A percentile compares a stretch with the other conserved stretches of the same genome.
These are phyloP conservation scores for Tympanoctomys barrerae DNA, from an alignment of 2,797 vertebrate species.

Conservation along the genomic window DNA sequence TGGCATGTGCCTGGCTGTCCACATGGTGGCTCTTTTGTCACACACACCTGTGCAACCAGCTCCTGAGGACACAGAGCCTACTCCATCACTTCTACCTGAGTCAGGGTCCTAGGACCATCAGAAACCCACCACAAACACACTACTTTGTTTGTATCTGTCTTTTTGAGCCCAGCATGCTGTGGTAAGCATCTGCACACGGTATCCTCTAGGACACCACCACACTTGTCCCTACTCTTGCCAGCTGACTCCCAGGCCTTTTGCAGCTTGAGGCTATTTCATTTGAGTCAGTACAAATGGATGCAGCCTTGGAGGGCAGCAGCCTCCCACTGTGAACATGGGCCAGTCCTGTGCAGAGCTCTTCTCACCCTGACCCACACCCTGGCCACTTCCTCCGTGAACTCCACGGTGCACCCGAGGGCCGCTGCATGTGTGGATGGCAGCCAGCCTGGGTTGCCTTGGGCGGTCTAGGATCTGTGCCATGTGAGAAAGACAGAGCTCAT, in stretches of 20 bases:
- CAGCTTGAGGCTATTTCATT: background rate
- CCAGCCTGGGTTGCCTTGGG: background rate
- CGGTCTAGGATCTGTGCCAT: no score
- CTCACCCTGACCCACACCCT: background rate
- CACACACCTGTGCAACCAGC: background rate
- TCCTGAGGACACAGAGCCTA: background rate
- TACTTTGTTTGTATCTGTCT: background rate
- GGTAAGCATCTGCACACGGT: background rate
- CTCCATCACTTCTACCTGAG: rapidly evolving
- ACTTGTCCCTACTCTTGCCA: background rate
- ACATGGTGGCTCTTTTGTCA: background rate
- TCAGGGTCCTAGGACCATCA: background rate
- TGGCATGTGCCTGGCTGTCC: background rate
- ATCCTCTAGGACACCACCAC: rapidly evolving
- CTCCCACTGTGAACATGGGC: no score
- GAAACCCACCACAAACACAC: background rate
- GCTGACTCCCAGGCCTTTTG: background rate
- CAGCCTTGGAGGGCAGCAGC: background rate
- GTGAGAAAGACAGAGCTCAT: background rate
- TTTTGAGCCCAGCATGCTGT: background rate
- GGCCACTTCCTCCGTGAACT: no score
- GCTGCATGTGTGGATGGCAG: background rate
- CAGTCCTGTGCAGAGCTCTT: background rate
- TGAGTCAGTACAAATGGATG: background rate
- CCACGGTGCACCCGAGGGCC: rapidly evolving